Conservation (phyloP, 2,113 vertebrate species). For the Herpetotheres cachinnans region DNA sequence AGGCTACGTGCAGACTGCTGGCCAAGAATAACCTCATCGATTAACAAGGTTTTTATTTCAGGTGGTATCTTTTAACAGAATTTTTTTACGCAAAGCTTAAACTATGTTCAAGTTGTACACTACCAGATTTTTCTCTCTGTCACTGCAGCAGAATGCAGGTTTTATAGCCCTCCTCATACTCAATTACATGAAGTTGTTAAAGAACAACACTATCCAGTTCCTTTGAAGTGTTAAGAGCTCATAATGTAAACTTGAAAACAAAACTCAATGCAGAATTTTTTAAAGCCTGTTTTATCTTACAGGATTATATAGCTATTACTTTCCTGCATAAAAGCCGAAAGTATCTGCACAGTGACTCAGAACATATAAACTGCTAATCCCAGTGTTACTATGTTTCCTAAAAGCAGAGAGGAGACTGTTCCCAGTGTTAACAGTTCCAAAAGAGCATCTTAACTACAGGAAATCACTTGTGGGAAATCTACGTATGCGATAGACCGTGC, state of each 20-base stretch:
- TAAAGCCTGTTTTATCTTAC: background rate
- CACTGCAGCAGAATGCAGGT: background rate
- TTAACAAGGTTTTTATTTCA: background rate
- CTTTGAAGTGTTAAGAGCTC: slow-evolving; percentile 16
- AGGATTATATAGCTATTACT: background rate
- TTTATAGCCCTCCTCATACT: background rate
- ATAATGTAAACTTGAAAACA: slow-evolving; percentile 27
- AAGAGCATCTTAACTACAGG: slow-evolving; percentile 33
- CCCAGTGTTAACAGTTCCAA: slow-evolving; percentile 3
- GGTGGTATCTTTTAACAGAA: slow-evolving; percentile 18
- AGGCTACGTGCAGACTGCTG: background rate
- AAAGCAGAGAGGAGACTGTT: slow-evolving; percentile 19
- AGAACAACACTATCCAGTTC: background rate
- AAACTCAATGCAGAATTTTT: slow-evolving; percentile 10
- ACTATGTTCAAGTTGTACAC: background rate
- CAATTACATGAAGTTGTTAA: background rate
- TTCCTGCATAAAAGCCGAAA: background rate
- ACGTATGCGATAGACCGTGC: background rate
- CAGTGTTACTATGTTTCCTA: slow-evolving; percentile 21
- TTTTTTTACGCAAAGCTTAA: slow-evolving; percentile 26
- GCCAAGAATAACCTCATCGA: slow-evolving; percentile 30
- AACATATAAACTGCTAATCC: slow-evolving; percentile 26
- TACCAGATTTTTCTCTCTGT: background rate
- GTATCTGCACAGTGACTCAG: background rate
- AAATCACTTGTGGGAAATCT: slow-evolving; percentile 26